phyloP scores from a whole-genome alignment of 2,113 vertebrate genomes.

The Melierax canorus region DNA sequence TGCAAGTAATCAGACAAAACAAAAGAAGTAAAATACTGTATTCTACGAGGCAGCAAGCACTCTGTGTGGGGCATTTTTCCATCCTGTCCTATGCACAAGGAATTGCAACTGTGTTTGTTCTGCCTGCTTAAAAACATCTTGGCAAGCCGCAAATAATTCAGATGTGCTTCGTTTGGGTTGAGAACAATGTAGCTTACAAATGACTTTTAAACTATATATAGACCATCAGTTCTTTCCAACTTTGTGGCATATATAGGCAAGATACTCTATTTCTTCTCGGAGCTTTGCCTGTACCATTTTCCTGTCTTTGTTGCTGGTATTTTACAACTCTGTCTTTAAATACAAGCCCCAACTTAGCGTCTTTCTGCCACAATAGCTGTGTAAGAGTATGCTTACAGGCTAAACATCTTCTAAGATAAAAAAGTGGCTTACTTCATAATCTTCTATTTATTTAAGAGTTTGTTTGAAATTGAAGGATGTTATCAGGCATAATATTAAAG shows the following conservation, averaged over 20 bases:
- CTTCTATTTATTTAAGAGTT: background rate
- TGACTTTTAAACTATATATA: background rate
- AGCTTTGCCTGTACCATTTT: background rate
- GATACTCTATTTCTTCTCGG: background rate
- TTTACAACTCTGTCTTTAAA: background rate
- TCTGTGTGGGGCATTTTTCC: background rate
- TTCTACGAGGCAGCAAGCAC: background rate
- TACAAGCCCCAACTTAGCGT: background rate
- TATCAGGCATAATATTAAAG: background rate
- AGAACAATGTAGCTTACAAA: background rate
- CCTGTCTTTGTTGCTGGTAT: background rate
- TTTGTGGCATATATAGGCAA: background rate
- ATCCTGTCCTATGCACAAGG: background rate
- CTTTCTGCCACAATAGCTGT: background rate
- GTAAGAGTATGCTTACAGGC: background rate
- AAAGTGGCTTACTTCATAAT: background rate
- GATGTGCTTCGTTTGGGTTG: background rate
- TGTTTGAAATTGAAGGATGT: background rate
- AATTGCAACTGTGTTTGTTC: background rate
- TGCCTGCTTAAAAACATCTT: background rate
- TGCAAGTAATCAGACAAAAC: constrained; percentile 19
- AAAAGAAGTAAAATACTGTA: background rate
- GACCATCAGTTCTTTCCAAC: background rate
- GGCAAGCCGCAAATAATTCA: background rate
- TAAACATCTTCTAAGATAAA: background rate